A percentile compares a stretch with the other conserved stretches of the same genome.
Evolutionary conservation across 1,140 invertebrate species (phyloP).

Genomic region (Lamellibrachia luymesi): DNA sequence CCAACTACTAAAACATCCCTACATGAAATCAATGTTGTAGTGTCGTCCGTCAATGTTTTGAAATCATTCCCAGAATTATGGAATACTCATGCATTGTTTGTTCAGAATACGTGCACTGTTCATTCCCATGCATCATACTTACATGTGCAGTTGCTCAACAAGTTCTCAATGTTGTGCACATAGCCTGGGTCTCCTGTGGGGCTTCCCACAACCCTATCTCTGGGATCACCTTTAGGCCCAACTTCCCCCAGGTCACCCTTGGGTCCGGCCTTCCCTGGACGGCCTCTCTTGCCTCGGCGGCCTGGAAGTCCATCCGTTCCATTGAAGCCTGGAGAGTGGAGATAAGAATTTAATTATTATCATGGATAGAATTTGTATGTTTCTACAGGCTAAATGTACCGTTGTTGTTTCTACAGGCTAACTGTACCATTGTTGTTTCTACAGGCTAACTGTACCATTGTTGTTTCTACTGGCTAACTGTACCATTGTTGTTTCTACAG

Average conservation of each 20-base stretch:
- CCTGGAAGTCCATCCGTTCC: constrained; percentile 10
- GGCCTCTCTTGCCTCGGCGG: neutral
- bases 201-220: neutral
- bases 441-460: too few species aligned
- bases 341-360: neutral
- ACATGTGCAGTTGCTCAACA: constrained; percentile 14
- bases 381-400: too few species aligned
- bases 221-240: constrained; percentile 13
- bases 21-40: neutral
- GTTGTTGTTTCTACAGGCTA: neutral
- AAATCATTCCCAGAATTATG: neutral
- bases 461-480: too few species aligned
- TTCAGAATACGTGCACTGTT: neutral
- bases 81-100: neutral
- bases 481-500: too few species aligned
- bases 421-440: neutral
- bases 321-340: constrained; percentile 7
- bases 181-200: neutral
- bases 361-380: neutral
- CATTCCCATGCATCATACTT: neutral
- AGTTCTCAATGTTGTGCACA: neutral
- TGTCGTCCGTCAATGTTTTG: neutral
- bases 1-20: neutral
- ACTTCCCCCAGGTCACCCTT: neutral
- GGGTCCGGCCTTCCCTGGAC: neutral